A percentile compares a stretch with the other conserved stretches of the same genome.
Evolutionary conservation across 1,140 invertebrate genomes (phyloP).

Genomic region (Chironomus tepperi): DNA sequence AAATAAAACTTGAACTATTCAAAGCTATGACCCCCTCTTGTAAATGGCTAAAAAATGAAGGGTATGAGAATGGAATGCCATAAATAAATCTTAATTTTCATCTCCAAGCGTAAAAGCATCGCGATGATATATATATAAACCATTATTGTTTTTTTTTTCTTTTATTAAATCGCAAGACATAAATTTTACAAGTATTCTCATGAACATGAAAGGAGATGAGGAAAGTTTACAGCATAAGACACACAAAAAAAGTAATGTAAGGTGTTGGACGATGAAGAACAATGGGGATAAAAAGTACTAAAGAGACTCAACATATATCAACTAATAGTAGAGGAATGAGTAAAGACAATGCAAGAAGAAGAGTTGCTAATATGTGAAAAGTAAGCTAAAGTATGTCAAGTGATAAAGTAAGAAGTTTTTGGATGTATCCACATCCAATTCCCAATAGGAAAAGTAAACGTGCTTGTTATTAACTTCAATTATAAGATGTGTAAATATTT

Average conservation of each 20-base stretch:
- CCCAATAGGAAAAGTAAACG: neutral
- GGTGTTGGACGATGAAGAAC: neutral
- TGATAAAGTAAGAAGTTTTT: neutral
- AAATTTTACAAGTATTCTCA: neutral
- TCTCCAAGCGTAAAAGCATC: neutral
- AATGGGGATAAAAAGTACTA: neutral
- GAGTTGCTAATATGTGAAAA: neutral
- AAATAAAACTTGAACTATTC: too few species aligned
- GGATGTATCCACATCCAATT: neutral
- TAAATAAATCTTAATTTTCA: conserved; percentile 15
- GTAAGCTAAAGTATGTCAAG: neutral
- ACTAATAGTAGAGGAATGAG: neutral
- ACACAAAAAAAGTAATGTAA: neutral
- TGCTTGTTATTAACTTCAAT: neutral
- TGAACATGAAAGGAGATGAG: neutral
- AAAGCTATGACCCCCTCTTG: too few species aligned
- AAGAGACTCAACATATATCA: neutral
- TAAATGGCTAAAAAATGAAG: too few species aligned
- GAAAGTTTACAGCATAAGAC: neutral
- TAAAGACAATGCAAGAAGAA: neutral
- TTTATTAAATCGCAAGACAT: conserved; percentile 14
- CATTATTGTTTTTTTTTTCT: neutral
- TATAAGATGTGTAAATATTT: neutral
- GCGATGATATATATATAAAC: neutral
- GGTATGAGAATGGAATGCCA: neutral